Evolutionary conservation across 2,113 vertebrate species (phyloP), one percentile per base, ranked within the genome.

Genomic region (Dinomys branickii): DNA sequence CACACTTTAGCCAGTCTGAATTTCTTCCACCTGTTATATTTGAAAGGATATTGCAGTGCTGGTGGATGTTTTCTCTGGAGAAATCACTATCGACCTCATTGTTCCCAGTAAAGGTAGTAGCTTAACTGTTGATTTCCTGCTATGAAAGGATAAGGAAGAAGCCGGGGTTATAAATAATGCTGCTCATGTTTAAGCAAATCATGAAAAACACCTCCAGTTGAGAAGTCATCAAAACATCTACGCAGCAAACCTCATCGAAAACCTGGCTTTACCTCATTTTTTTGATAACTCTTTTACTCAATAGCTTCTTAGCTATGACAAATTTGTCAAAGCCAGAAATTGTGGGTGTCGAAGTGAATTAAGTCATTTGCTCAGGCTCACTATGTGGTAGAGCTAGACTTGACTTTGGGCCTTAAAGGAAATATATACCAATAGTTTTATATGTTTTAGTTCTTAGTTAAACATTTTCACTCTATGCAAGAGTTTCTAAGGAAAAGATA

Each of bases 1-100:
- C 95, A 91, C 81, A 89, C 50, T 93, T 94, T 52, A 82, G 93
- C 75, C 92, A 90, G 88, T 91, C 75, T 85, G 80, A 83, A 58
- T 91, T 59, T 14, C 35, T 93, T 93, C 85, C 56, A 91, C 56
- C 54, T 84, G 30, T 94, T 94, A 90, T 17, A 83, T 69, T 92
- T 82, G 73, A 95, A 97, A 97, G n/a, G 13, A 63, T 91, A 85
- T 61, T 88, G 26, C 86, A 61, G 14, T 83, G 35, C 9, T 82
- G 41, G 65, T 35, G 44, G 16, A 59, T 92, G 50, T 47, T 95
- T 94, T 85, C 75, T 85, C 91, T 89, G 5, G 44, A 94, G 71
- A 91, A 95, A 67, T 88, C 56, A 91, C 77, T 78, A 35, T 63
- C 85, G 38, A 92, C 56, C 59, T 94, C 86, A 59, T 63, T 82